Conservation (phyloP, 2,888 invertebrate genomes). For the Julus scanicus region DNA sequence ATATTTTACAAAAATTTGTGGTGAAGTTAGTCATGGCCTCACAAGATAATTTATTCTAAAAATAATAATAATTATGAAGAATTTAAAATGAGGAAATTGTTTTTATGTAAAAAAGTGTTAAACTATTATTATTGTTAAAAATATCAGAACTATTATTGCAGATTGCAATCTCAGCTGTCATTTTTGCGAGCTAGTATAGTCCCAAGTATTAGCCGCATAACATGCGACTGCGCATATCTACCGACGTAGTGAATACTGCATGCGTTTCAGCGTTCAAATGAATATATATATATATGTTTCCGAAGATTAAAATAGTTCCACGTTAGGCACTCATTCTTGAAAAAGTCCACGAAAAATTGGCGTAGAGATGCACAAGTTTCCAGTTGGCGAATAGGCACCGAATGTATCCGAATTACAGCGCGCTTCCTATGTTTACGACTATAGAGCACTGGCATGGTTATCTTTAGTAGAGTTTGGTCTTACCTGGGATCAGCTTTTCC, state of each 20-base stretch:
- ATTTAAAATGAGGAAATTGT: no score
- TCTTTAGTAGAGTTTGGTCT: background rate
- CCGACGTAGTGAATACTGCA: background rate
- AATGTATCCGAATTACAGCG: background rate
- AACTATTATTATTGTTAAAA: no score
- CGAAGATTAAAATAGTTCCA: background rate
- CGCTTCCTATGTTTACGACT: background rate
- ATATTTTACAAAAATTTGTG: no score
- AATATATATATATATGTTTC: background rate
- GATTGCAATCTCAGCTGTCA: background rate
- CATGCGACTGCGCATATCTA: background rate
- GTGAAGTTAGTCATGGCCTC: no score
- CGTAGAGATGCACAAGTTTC: conserved; percentile 40
- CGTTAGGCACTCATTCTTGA: background rate
- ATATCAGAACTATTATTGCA: no score
- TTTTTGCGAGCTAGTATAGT: background rate
- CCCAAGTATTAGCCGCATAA: background rate
- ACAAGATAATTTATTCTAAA: no score
- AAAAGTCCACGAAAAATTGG: background rate
- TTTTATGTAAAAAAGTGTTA: no score
- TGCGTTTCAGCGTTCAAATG: background rate
- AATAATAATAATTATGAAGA: no score
- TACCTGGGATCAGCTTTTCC: conserved; percentile 50
- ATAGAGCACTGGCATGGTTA: background rate
- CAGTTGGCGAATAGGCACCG: background rate